Conservation (phyloP, 2,113 vertebrate genomes). For the Barbus barbus region DNA sequence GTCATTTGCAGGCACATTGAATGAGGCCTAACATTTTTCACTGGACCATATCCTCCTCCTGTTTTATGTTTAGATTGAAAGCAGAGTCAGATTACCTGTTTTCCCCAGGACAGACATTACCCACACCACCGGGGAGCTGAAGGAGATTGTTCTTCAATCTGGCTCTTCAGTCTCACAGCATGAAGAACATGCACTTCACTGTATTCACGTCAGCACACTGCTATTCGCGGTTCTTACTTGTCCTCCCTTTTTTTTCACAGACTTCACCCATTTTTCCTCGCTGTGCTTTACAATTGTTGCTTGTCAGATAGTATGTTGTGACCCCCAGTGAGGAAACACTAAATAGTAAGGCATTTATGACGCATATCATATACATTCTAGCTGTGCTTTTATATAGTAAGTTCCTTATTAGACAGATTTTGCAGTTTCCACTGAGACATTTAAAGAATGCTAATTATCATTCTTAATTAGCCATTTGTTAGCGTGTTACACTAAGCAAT, state of each 20-base stretch:
- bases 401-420: not conserved
- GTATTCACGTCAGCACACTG: not conserved
- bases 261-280: not conserved
- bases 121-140: not conserved
- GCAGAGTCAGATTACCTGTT: constrained; percentile 9
- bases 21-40: constrained; percentile 46
- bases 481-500: not conserved
- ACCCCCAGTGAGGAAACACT: too few species aligned
- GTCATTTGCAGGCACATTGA: constrained; percentile 46
- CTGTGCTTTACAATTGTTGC: not conserved
- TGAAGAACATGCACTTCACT: constrained; percentile 5
- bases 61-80: constrained; percentile 53
- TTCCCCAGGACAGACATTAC: constrained; percentile 31
- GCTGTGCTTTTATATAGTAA: not conserved
- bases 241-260: not conserved
- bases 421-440: not conserved
- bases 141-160: not conserved
- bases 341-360: too few species aligned
- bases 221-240: not conserved
- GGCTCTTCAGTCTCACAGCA: not conserved
- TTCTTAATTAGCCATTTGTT: not conserved
- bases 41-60: constrained; percentile 34
- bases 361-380: not conserved
- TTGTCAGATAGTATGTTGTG: constrained; percentile 2
- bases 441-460: not conserved